phyloP scores from a whole-genome alignment of 2,888 invertebrate genomes.

The Andrena haemorrhoa region DNA sequence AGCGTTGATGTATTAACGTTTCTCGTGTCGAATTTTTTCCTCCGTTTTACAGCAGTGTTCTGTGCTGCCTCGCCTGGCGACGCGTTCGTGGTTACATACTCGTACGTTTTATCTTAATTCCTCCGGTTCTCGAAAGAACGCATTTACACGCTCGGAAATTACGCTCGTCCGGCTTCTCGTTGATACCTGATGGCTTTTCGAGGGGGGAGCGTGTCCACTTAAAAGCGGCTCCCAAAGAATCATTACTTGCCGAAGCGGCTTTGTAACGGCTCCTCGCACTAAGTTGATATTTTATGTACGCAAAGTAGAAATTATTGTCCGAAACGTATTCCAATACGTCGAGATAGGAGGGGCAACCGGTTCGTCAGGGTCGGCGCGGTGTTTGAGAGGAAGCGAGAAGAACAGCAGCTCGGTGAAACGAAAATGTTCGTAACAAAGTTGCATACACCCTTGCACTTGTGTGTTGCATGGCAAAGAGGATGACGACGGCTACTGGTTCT shows the following conservation, averaged over 20 bases:
- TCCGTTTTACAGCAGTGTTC: not conserved
- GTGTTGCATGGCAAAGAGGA: conserved; percentile 54
- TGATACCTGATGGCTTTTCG: conserved; percentile 40
- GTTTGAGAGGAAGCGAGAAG: conserved; percentile 24
- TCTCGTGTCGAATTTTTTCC: not conserved
- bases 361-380: conserved; percentile 56
- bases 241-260: conserved; percentile 46
- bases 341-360: conserved; percentile 68
- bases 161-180: conserved; percentile 16
- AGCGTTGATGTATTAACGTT: not conserved
- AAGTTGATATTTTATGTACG: conserved; percentile 59
- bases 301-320: conserved; percentile 65
- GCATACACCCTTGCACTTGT: conserved; percentile 48
- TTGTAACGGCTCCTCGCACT: conserved; percentile 48
- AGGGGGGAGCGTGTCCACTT: conserved; percentile 30
- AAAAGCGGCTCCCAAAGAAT: conserved; percentile 51
- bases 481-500: conserved; percentile 37
- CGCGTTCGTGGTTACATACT: not conserved
- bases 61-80: not conserved
- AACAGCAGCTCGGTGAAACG: conserved; percentile 37
- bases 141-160: conserved; percentile 42
- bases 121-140: conserved; percentile 5
- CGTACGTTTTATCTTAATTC: conserved; percentile 49
- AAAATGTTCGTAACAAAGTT: conserved; percentile 67
- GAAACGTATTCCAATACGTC: conserved; percentile 69